These are phyloP conservation scores for Macropus fuliginosus DNA, from an alignment of 2,797 vertebrate genomes.

Conservation along the genomic window DNA sequence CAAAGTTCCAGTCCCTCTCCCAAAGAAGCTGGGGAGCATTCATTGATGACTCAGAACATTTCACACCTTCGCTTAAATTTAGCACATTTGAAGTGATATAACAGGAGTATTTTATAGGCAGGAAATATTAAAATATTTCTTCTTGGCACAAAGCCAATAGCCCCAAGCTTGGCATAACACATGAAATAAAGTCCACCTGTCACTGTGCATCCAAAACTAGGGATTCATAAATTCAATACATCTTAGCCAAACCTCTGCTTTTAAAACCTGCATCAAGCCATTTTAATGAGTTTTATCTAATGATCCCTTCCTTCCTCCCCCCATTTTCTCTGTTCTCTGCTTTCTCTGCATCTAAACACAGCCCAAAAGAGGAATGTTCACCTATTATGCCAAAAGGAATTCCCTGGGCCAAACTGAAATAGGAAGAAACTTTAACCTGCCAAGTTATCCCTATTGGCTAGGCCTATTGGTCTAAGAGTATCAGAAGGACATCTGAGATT, in stretches of 20 bases:
- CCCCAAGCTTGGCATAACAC: conserved; percentile 62
- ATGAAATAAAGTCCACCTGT: conserved; percentile 76
- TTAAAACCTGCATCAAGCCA: conserved; percentile 44
- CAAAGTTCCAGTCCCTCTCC: conserved; percentile 11
- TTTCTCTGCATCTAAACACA: conserved; percentile 57
- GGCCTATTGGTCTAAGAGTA: conserved; percentile 39
- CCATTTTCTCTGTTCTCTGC: conserved; percentile 63
- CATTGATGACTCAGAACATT: conserved; percentile 81
- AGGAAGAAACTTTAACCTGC: conserved; percentile 51
- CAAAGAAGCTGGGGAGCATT: conserved; percentile 67
- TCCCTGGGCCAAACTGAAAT: conserved; percentile 35
- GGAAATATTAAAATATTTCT: conserved; percentile 82
- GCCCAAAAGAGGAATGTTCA: conserved; percentile 35
- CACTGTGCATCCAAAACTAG: conserved; percentile 71
- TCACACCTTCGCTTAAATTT: conserved; percentile 82
- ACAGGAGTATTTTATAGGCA: conserved; percentile 75
- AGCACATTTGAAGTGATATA: conserved; percentile 81
- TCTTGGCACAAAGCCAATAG: conserved; percentile 72
- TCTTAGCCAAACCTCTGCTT: conserved; percentile 69
- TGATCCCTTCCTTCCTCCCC: conserved; percentile 64
- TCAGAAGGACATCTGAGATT: conserved; percentile 1
- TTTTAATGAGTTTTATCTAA: conserved; percentile 58
- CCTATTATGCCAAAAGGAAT: not conserved
- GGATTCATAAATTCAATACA: conserved; percentile 77
- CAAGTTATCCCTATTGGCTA: conserved; percentile 39